Base-by-base conservation (phyloP, 2,888 invertebrate genomes). In the Mythimna loreyi region DNA sequence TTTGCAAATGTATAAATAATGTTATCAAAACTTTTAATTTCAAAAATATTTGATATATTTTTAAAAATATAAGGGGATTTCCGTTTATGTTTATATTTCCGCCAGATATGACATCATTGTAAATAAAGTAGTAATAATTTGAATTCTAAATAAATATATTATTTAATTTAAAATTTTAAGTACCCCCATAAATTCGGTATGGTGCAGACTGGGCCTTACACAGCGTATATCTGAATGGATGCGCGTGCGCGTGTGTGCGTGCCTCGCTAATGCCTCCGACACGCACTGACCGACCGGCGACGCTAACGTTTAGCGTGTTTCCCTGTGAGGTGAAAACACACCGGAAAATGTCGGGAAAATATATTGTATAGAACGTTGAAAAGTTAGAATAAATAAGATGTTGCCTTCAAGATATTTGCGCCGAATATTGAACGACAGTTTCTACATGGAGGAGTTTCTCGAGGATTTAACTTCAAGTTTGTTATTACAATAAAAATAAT, bases 281-380 rank as follows among this genome's bases (percentile, higher is more conserved):
- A 92, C 90, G 90, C 88, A 83, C 81, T 80, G 87, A 80, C 87
- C 86, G 78, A 67, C 85, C 28, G 28, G 28, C 28, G 79, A 67
- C 74, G 80, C 61, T 85, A 78, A 66, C 72, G 78, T 79, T 84
- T 80, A 82, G 79, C 76, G 80, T 75, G 78, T 82, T 82, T 82
- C 75, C 81, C 67, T 72, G 53, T 57, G 56, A 71, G 61, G 76
- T 81, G 69, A 81, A 79, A 83, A 80, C 75, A 71, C 78, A 66
- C 30, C 47, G 59, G 74, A 61, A 81, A 80, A 78, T 75, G 56
- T 47, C 7, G 56, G 80, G 63, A 80, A 80, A 80, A 75, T 66
- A 63, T 60, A 56, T 58, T 57, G 28, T 64, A 50, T 30, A 28
- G 33, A 64, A 49, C 56, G 21, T 72, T 52, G 43, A 52, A 53